These are phyloP conservation scores for Saxicola maurus DNA, from an alignment of 2,797 vertebrate species.

Conservation along the genomic window DNA sequence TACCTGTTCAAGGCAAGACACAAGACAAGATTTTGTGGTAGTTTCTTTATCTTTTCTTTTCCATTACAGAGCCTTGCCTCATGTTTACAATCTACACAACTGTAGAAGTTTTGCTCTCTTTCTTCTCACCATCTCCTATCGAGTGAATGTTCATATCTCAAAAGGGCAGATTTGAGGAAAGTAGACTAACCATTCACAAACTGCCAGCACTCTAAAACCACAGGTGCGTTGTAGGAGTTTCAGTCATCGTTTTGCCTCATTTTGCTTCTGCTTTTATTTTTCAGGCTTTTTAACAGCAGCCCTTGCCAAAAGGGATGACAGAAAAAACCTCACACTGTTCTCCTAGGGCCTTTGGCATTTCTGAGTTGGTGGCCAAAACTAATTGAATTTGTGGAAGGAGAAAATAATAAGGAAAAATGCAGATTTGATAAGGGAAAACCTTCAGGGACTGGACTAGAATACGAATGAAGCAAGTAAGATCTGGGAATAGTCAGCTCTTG, in stretches of 20 bases:
- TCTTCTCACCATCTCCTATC: background rate
- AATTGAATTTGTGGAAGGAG: background rate
- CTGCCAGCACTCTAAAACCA: background rate
- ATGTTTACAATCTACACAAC: background rate
- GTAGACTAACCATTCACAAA: background rate
- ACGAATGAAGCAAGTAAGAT: background rate
- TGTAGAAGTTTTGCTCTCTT: background rate
- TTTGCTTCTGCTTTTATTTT: conserved; percentile 5
- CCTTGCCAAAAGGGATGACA: background rate
- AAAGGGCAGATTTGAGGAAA: background rate
- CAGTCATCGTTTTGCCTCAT: background rate
- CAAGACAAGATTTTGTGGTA: background rate
- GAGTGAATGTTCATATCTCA: background rate
- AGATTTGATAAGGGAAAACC: background rate
- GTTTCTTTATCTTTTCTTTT: background rate
- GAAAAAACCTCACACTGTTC: background rate
- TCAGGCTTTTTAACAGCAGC: background rate
- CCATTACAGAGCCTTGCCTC: background rate
- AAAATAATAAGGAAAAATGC: conserved; percentile 36
- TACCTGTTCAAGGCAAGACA: background rate
- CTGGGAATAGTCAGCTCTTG: background rate
- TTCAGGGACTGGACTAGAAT: background rate
- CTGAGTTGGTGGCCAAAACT: conserved; percentile 8
- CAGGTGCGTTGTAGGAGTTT: background rate
- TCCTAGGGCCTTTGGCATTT: background rate